Base-by-base conservation (phyloP, 2,113 vertebrate genomes). In the Ptyas mucosa region DNA sequence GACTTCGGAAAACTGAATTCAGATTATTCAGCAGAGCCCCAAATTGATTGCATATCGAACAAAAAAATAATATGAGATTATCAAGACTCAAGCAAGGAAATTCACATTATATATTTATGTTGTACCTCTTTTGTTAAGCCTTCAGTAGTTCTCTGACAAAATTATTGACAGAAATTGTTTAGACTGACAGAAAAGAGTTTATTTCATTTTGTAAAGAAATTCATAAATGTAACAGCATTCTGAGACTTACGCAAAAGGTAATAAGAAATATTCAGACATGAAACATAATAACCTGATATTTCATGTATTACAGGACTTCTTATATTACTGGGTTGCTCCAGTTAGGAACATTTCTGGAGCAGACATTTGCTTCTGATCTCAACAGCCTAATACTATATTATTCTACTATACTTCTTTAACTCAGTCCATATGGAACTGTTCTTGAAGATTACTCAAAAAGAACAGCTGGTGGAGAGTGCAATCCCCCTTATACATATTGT, bases 71-170 rank as follows among this genome's bases (percentile, higher is more conserved):
- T 39, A 54, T 26, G 20, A n/a, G 57, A 54, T 53, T 64, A 49
- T 39, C 15, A 21, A 20, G 9, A 61, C 15, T 39, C 88, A 39
- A 23, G 34, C 1, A 9, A 64, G 52, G 3, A 53, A 14, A 55
- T 54, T 94, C 57, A 55, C 49, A 87, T 90, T 95, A 75, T 58
- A 46, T 93, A 89, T 87, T 91, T 55, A 92, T 6, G n/a, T 15
- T 57, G 6, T 92, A 52, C 93, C 58, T 43, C 85, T 93, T 14
- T 90, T 92, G 93, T 94, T 46, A 91, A 95, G 92, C 90, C 3
- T 57, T 46, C 91, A 91, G n/a, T 53, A 90, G 91, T 15, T 88
- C 87, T 91, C 52, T 87, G 55, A 53, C 29, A 87, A 94, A 94
- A 92, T 57, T 90, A 49, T 1, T 23, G 24, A 43, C 85, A 92